Evolutionary conservation across 2,113 vertebrate genomes (phyloP), one percentile per base, ranked within the genome.

Genomic region (Bubalus kerabau): DNA sequence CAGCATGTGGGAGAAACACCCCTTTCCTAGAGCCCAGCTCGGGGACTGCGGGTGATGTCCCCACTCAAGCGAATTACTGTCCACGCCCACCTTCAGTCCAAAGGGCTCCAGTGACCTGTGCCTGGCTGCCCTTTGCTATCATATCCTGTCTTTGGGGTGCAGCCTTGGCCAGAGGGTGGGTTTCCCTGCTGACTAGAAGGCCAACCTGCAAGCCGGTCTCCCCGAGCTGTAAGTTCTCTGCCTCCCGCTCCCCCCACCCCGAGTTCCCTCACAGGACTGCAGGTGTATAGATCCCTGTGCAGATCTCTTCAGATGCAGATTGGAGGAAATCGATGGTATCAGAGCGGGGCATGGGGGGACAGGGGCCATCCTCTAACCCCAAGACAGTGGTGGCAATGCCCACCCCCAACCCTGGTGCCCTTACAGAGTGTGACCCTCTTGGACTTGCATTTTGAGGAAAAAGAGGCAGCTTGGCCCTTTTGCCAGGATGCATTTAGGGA

Each of bases 201-300:
- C 40, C 6, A 2, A 28, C 59, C 64, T 52, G 6, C 0, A 0
- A 12, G 32, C 50, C 2, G 1, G 11, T 17, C 6, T 6, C 8
- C 0, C 13, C 0, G 0, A 10, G 23, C 26, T 1, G 13, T 0
- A 0, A 2, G 46, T 0, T 54, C 14, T 26, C 56, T 7, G 13
- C 64, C 28, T 32, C 50, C 89, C 0, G 1, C 59, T 7, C 57
- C 92, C 67, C 36, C 54, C 0, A 10, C 28, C 74, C 48, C 0
- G 7, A 30, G 40, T 7, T 40, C 40, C 0, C 81, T 0, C 0
- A 8, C 67, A 30, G 85, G 62, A 36, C 95, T 15, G 82, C 92
- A 57, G 71, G 74, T 17, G 0, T 32, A 96, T 60, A 0, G 91
- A 97, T 94, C 0, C 0, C 80, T 56, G 94, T 36, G 3, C 95